Base-by-base conservation (phyloP, 2,113 vertebrate species). In the Corythaixoides concolor region DNA sequence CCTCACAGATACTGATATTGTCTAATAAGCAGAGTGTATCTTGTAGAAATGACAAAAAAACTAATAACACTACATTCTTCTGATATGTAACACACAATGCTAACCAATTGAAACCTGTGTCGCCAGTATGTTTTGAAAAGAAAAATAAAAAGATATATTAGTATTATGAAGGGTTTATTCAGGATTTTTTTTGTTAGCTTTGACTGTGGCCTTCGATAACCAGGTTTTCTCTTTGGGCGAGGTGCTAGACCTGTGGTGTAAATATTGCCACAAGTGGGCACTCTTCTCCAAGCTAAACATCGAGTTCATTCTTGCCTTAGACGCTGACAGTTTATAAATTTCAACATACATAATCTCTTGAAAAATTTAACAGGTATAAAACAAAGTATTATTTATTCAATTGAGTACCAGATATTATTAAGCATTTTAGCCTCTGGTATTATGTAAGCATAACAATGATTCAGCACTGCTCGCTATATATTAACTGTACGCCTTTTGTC, bases 211-310 rank as follows among this genome's bases (percentile, higher is more conserved):
- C 21, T 67, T 90, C n/a, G 12, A 14, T 28, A 39, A 7, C 1
- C 12, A 39, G 14, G 2, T 80, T 75, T 87, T 88, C 15, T n/a
- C 24, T 24, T 17, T 33, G 33, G 13, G 7, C 16, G 49, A 32
- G 22, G 15, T 50, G 12, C 33, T 64, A 45, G 11, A 35, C 24
- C 33, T 74, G 35, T 49, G 8, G 21, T 74, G 13, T 60, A 86
- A 68, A 27, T 75, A 43, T 80, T 87, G 69, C 96, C 97, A 95
- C 94, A 94, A 94, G 97, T 87, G 73, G 97, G 96, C 93, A 96
- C 68, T 83, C 88, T 93, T 96, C 62, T 80, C 73, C 52, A 91
- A 89, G 66, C 18, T 72, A 94, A 95, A 43, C 35, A 60, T 53
- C 59, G 23, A 43, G 23, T 45, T 77, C 18, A 9, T 30, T 3